Percentiles rank a stretch among this genome's conserved stretches.
These are phyloP conservation scores for Malurus splendens DNA, from an alignment of 2,797 vertebrate species.

Conservation along the genomic window DNA sequence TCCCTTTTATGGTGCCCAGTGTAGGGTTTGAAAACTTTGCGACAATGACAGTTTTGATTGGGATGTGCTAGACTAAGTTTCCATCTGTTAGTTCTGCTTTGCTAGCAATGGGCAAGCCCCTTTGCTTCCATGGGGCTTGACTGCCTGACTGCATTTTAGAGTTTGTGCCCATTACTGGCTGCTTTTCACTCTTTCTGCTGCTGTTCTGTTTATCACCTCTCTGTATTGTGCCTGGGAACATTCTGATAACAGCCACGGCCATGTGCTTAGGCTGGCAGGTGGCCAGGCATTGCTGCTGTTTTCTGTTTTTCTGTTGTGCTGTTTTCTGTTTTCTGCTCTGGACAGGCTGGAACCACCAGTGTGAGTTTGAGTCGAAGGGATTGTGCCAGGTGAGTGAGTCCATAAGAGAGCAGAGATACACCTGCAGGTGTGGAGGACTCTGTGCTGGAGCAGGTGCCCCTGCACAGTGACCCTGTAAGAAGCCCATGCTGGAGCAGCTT, in stretches of 20 bases:
- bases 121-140: neutral
- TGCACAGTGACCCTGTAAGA: neutral
- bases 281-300: neutral
- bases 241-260: neutral
- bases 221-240: neutral
- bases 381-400: neutral
- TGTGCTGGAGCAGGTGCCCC: neutral
- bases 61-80: neutral
- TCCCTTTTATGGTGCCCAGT: neutral
- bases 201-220: neutral
- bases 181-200: neutral
- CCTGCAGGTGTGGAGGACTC: accelerated
- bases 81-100: neutral
- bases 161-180: neutral
- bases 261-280: neutral
- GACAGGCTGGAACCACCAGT: neutral
- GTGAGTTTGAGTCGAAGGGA: neutral
- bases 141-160: neutral
- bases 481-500: neutral
- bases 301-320: neutral
- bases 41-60: neutral
- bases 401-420: neutral
- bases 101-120: neutral
- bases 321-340: no score
- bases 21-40: neutral